Base-by-base conservation (phyloP, 2,797 vertebrate species). In the Catostomus latipinnis region DNA sequence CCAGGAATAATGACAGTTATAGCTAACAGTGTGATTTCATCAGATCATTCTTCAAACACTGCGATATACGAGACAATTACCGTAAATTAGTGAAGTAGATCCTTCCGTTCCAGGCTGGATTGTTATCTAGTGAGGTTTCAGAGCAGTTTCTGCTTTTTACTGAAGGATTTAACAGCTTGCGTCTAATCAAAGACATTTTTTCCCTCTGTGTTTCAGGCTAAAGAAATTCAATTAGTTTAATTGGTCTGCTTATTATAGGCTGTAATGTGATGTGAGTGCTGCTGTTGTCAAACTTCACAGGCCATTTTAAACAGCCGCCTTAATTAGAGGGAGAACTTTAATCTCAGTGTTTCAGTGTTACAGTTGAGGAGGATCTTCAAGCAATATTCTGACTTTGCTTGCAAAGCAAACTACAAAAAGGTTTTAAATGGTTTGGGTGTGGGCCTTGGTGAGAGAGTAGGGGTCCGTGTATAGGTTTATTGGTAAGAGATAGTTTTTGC, bases 151-250 rank as follows among this genome's bases (percentile, higher is more conserved):
- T 54, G 70, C 70, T 83, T 88, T 91, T 90, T 83, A 82, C 87
- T 88, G 85, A 90, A 87, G 85, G 88, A 88, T 85, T 90, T 90
- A 91, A 89, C 90, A 91, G 90, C 88, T 90, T 87, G 84, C 89
- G 87, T 86, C 83, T 89, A 86, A 92, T 91, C 89, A 92, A 89
- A 93, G 89, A 86, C 82, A 83, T 89, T 86, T 77, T 72, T 83
- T 74, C 78, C 81, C 63, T 86, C 83, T 87, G 85, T 89, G 85
- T 91, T 86, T 87, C 87, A 80, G 89, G 88, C 92, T 89, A 90
- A 92, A 90, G 86, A 91, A 91, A 91, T 92, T 93, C 89, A 92
- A 91, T 92, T 92, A 91, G 90, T 86, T 87, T 93, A 93, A 93
- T 90, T 93, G 91, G 91, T 86, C 88, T 89, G 86, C 86, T 91